Evolutionary conservation across 2,113 vertebrate species (phyloP).

Genomic region (Megalops atlanticus): DNA sequence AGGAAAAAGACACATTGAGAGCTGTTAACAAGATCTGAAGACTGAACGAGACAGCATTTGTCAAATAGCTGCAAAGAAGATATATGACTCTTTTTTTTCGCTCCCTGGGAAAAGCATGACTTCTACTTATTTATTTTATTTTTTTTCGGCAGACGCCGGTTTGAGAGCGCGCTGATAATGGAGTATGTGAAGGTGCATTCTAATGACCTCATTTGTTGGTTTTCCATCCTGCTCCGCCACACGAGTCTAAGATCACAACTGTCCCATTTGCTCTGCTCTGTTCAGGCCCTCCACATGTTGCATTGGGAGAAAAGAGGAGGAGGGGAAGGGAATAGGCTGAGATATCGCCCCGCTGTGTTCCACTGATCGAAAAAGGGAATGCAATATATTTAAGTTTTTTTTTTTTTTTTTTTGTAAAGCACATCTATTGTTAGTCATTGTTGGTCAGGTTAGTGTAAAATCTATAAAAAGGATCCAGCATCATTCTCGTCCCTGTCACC

Average conservation of each 20-base stretch:
- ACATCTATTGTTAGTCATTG: too few relatives aligned
- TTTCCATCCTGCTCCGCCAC: neutral
- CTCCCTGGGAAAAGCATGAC: neutral
- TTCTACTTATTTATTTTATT: slow-evolving; percentile 30
- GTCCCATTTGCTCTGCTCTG: slow-evolving; percentile 28
- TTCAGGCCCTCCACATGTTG: neutral
- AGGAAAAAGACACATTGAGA: neutral
- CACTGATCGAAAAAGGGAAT: neutral
- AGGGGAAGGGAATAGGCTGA: too few relatives aligned
- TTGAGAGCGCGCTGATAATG: slow-evolving; percentile 36
- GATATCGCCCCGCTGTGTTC: too few relatives aligned
- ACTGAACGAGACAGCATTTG: neutral
- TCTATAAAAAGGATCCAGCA: neutral
- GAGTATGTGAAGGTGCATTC: slow-evolving; percentile 44
- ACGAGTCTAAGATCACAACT: slow-evolving; percentile 34
- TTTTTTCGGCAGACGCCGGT: slow-evolving; percentile 25
- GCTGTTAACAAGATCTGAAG: neutral
- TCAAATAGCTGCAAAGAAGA: neutral
- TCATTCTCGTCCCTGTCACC: neutral
- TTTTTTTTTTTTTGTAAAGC: too few relatives aligned
- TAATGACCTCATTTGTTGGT: slow-evolving; percentile 33
- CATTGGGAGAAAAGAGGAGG: neutral
- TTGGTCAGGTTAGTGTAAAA: neutral
- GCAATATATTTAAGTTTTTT: too few relatives aligned
- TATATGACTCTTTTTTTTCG: neutral